Percentiles rank a stretch among this genome's conserved stretches.
phyloP scores from a whole-genome alignment of 1,140 invertebrate species.

The Drosophila chauvacae region DNA sequence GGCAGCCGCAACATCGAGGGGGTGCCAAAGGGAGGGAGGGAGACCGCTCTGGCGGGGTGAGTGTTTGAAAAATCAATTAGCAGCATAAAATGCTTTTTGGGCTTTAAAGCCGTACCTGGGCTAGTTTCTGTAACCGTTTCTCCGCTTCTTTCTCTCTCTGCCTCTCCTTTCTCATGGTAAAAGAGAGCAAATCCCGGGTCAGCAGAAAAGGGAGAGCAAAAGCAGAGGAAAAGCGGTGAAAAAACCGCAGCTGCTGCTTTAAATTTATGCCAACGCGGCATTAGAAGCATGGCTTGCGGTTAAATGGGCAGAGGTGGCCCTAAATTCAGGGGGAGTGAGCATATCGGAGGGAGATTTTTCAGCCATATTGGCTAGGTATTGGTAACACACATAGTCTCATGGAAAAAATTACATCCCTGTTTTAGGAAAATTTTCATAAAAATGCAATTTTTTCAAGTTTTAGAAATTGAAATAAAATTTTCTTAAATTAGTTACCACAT shows the following conservation, averaged over 20 bases:
- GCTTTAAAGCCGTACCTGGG: slow-evolving; percentile 37
- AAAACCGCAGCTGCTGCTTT: slow-evolving; percentile 80
- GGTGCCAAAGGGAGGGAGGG: neutral
- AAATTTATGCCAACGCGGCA: slow-evolving; percentile 78
- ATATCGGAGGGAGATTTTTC: slow-evolving; percentile 1
- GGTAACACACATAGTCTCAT: slow-evolving; percentile 32
- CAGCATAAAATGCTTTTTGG: slow-evolving; percentile 70
- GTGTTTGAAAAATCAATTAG: slow-evolving; percentile 76
- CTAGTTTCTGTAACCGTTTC: slow-evolving; percentile 40
- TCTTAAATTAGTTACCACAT: neutral
- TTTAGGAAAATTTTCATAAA: neutral
- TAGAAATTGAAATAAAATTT: too few relatives aligned
- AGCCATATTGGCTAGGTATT: slow-evolving; percentile 73
- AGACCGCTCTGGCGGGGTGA: neutral
- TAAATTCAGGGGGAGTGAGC: neutral
- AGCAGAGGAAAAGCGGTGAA: slow-evolving; percentile 35
- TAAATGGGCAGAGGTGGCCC: slow-evolving; percentile 36
- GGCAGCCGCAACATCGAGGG: slow-evolving; percentile 36
- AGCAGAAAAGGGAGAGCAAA: slow-evolving; percentile 3
- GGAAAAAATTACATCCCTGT: neutral
- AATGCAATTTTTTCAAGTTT: neutral
- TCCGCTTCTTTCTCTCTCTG: neutral
- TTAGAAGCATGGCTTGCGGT: slow-evolving; percentile 77
- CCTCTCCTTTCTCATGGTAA: neutral
- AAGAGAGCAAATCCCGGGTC: slow-evolving; percentile 30